Base-by-base conservation (phyloP, 2,888 invertebrate genomes). In the Catocala sponsa region DNA sequence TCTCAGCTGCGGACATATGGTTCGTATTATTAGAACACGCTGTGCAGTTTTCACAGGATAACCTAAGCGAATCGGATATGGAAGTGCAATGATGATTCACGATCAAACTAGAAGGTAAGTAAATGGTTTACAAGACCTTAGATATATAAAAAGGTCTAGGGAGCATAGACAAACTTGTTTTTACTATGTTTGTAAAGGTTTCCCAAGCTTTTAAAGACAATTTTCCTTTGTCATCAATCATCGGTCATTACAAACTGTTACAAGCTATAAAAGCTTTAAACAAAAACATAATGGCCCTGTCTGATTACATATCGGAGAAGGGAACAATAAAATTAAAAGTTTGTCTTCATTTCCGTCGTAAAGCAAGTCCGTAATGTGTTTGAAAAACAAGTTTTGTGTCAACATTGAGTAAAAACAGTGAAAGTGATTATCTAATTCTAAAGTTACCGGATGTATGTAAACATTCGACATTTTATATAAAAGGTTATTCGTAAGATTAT, bases 341-440 rank as follows among this genome's bases (percentile, higher is more conserved):
- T 44, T 65, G 63, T 62, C 55, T 58, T 9, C 55, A 11, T 64
- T 65, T 57, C 43, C 42, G 13, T 9, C 43, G 55, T 62, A 68
- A 55, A 67, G 48, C 60, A 69, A 65, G 61, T 63, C 49, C 50
- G 49, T 71, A 72, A 71, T 65, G 49, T 63, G 32, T 66, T 65
- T 38, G 52, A 53, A 66, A 73, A 76, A 74, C 79, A n/a, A 68
- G 76, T 77, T 76, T 68, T 47, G 63, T 68, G 70, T 67, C 71
- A 76, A 73, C 64, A 66, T 66, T 54, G 51, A 48, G 61, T 70
- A 65, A 76, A 73, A 76, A 67, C 60, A 72, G 76, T 68, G 76
- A 77, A 77, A 77, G 76, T 63, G 74, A 78, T 78, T 77, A 77
- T 72, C 79, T 78, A 77, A 77, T 74, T 76, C 64, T 38, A 52